These are phyloP conservation scores for Alcis repandata DNA, from an alignment of 2,888 invertebrate genomes.

Conservation along the genomic window DNA sequence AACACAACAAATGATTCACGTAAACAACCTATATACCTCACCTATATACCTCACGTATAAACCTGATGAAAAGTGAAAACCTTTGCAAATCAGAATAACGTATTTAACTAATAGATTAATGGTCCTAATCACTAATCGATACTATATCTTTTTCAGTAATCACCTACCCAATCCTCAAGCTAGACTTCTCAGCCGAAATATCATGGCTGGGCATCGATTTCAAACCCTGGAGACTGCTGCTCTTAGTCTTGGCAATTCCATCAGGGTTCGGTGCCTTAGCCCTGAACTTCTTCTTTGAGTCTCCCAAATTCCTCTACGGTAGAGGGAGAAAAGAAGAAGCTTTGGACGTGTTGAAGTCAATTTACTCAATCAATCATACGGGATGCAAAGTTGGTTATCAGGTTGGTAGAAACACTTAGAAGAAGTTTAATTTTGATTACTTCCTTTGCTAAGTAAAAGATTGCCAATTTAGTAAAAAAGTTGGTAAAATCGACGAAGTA, in stretches of 20 bases:
- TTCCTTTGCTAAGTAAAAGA: no score
- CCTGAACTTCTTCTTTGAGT: constrained; percentile 89
- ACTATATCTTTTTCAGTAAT: constrained; percentile 78
- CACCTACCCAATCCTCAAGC: constrained; percentile 89
- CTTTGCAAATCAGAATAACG: background rate
- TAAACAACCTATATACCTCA: no score
- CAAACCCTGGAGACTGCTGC: constrained; percentile 91
- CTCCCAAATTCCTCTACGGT: constrained; percentile 91
- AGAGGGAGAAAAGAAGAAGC: constrained; percentile 88
- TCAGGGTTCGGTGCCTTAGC: constrained; percentile 85
- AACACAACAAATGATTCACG: no score
- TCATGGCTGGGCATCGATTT: constrained; percentile 84
- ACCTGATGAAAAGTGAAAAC: no score
- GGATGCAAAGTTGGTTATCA: constrained; percentile 62
- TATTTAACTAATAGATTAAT: background rate
- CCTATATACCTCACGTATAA: no score
- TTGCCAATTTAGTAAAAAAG: no score
- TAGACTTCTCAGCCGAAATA: constrained; percentile 73
- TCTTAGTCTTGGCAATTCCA: constrained; percentile 81
- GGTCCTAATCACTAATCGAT: no score
- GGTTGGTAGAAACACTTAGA: constrained; percentile 53
- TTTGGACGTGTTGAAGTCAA: constrained; percentile 75
- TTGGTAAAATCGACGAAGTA: no score
- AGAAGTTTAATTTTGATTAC: no score
- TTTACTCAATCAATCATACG: constrained; percentile 70